Conservation (phyloP, 2,113 vertebrate genomes). For the Dissostichus mawsoni region DNA sequence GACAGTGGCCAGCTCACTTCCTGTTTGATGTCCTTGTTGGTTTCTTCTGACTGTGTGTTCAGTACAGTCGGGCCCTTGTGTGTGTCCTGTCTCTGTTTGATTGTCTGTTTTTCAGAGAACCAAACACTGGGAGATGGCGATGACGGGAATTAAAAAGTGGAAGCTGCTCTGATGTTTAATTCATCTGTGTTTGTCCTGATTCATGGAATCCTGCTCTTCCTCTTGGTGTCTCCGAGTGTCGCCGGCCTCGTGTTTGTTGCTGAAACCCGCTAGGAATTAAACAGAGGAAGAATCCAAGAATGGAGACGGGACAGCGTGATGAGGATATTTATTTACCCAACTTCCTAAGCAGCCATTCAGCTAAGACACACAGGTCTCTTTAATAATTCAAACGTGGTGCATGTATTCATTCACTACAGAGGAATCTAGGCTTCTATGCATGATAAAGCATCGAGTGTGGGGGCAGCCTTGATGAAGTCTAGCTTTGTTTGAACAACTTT, state of each 20-base stretch:
- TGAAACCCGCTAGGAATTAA: not conserved
- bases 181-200: constrained; percentile 62
- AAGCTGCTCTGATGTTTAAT: constrained; percentile 59
- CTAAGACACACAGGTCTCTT: constrained; percentile 29
- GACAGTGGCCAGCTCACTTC: constrained; percentile 37
- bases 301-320: not conserved
- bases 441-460: constrained; percentile 27
- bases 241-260: not conserved
- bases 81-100: constrained; percentile 11
- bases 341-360: constrained; percentile 43
- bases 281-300: not conserved
- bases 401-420: constrained; percentile 54
- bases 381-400: constrained; percentile 60
- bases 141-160: constrained; percentile 1
- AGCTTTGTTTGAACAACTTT: not conserved
- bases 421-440: constrained; percentile 45
- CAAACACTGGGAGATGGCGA: not conserved
- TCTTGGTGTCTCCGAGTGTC: not conserved
- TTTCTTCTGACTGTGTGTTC: not conserved
- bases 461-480: constrained; percentile 9
- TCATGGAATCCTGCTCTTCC: constrained; percentile 26
- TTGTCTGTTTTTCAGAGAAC: not conserved
- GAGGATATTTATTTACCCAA: constrained; percentile 19
- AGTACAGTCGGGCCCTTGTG: not conserved
- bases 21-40: constrained; percentile 39